Conservation (phyloP, 2,797 vertebrate genomes). For the Eurystomus glaucurus region DNA sequence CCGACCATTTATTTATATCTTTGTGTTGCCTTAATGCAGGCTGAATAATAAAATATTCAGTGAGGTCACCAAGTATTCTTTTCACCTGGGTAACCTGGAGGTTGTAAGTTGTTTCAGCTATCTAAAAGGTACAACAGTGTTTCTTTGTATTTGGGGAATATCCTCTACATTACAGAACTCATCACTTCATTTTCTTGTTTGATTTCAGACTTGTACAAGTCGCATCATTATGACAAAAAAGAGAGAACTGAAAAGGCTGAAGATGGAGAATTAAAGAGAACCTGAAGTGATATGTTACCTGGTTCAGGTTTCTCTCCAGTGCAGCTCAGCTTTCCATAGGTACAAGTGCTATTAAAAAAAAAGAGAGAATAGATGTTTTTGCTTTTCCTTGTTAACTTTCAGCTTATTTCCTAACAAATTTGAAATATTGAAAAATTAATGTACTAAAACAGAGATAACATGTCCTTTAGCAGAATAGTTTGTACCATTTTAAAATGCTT, state of each 20-base stretch:
- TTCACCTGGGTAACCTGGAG: not conserved
- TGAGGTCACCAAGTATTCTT: not conserved
- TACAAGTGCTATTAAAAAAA: slow-evolving; percentile 85
- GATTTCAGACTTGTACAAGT: not conserved
- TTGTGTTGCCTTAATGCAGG: not conserved
- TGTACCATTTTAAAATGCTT: not conserved
- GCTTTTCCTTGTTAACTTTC: not conserved
- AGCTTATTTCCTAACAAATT: not conserved
- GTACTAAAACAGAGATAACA: not conserved
- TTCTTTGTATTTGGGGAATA: not conserved
- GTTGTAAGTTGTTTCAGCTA: not conserved
- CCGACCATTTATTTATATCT: not conserved
- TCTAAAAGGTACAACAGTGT: not conserved
- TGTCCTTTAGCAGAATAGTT: not conserved
- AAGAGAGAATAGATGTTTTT: not conserved
- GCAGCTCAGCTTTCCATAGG: slow-evolving; percentile 85
- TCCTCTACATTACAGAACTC: not conserved
- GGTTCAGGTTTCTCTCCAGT: slow-evolving; percentile 77
- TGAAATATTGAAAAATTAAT: not conserved
- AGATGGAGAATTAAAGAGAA: not conserved
- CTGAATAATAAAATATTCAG: not conserved
- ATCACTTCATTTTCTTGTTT: not conserved
- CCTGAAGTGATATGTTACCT: slow-evolving; percentile 67
- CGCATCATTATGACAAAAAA: not conserved
- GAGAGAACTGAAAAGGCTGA: not conserved